Evolutionary conservation across 2,888 invertebrate species (phyloP), one percentile per base, ranked within the genome.

Genomic region (Scaeva pyrastri): DNA sequence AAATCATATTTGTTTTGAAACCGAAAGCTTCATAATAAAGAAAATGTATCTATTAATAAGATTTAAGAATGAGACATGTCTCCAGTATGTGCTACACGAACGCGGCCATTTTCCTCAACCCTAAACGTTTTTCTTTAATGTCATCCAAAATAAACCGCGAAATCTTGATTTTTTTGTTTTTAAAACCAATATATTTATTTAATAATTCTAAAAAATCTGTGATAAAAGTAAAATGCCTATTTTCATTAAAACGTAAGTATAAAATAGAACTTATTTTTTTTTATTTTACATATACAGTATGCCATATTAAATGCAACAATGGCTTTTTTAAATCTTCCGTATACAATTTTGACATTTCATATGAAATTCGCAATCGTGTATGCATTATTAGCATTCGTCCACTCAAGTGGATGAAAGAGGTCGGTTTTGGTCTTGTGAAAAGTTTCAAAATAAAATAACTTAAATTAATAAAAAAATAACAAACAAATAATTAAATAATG

Each of bases 401-500:
- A 26, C 10, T 26, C 10, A 31, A 21, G 14, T 7, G 7, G 19
- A 6, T 58, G 14, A 4, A 19, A 6, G 16, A 2, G 7, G 58
- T 39, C 39, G 12, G 1, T 12, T 36, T 58, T 55, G 26, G 26
- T 31, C n/a, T 60, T 48, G 1, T 23, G 2, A 26, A 14, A 43
- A 55, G 4, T 31, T 43, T 3, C 19, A 11, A 43, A 45, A 52
- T 1, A 8, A 55, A 8, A 19, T 23, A 43, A 8, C 6, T 10
- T 0, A 23, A 10, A 58, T 52, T 12, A 6, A 45, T 10, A 12
- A 66, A 26, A 26, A 12, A 2, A n/a, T 3, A n/a, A 41, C 50
- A 48, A 72, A 21, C 21, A 62, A 26, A 26, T 12, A 36, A 14
- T 64, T 14, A 58, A 64, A 78, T 52, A 84, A 91, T 91, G 92